Conservation (phyloP, 2,888 invertebrate species). For the Fragum whitleyi region DNA sequence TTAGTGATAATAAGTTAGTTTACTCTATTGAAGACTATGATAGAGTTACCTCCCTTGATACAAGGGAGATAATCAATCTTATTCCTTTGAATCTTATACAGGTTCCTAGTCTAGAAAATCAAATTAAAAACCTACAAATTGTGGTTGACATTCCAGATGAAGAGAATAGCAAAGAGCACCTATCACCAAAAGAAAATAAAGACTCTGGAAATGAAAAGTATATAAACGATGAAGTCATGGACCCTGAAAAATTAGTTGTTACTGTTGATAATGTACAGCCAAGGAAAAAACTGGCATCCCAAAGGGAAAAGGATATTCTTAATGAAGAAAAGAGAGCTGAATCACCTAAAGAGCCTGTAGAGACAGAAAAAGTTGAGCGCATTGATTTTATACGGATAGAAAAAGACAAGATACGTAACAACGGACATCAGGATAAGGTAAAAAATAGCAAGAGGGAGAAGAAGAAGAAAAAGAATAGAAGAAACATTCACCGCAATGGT, state of each 20-base stretch:
- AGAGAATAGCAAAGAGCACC: constrained; percentile 70
- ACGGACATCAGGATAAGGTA: constrained; percentile 42
- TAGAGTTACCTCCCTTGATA: neutral
- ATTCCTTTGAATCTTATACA: constrained; percentile 29
- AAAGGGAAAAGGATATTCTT: constrained; percentile 68
- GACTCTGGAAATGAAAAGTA: constrained; percentile 50
- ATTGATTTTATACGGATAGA: constrained; percentile 58
- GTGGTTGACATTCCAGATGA: constrained; percentile 64
- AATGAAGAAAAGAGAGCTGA: constrained; percentile 67
- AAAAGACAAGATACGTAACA: constrained; percentile 54
- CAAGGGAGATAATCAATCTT: constrained; percentile 28
- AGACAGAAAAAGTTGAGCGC: constrained; percentile 42
- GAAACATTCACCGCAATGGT: constrained; percentile 60
- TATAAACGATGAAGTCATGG: constrained; percentile 48
- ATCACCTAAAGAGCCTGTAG: constrained; percentile 51
- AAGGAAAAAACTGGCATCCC: constrained; percentile 44
- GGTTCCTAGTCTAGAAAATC: constrained; percentile 38
- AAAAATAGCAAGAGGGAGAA: constrained; percentile 64
- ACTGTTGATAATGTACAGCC: constrained; percentile 48
- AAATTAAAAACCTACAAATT: constrained; percentile 59
- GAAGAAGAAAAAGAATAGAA: constrained; percentile 64
- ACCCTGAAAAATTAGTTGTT: constrained; percentile 53
- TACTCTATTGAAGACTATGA: constrained; percentile 7
- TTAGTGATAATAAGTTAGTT: constrained; percentile 6
- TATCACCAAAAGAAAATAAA: constrained; percentile 71